phyloP scores from a whole-genome alignment of 2,888 invertebrate species.

The Mythimna impura region DNA sequence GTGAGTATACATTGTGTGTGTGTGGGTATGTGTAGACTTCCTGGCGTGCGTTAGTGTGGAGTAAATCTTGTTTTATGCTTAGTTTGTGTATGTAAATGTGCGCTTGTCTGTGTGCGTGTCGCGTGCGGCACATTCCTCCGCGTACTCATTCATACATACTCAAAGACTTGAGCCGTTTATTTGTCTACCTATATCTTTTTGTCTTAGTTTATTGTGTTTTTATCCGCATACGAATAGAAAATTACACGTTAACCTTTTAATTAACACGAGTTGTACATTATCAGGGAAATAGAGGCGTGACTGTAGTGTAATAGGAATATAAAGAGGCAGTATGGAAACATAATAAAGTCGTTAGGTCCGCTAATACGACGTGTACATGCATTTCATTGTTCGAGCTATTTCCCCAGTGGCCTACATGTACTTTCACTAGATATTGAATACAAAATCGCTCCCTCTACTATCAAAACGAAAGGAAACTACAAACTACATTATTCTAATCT shows the following conservation, averaged over 20 bases:
- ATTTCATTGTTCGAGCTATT: slow-evolving; percentile 48
- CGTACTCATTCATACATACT: slow-evolving; percentile 86
- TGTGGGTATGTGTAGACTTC: slow-evolving; percentile 71
- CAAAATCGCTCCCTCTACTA: slow-evolving; percentile 19
- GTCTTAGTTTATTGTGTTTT: slow-evolving; percentile 64
- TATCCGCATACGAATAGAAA: slow-evolving; percentile 52
- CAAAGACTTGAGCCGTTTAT: slow-evolving; percentile 74
- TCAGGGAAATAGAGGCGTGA: slow-evolving; percentile 25
- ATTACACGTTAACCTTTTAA: slow-evolving; percentile 40
- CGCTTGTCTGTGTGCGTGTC: slow-evolving; percentile 71
- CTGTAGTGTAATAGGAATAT: slow-evolving; percentile 21
- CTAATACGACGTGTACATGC: slow-evolving; percentile 50
- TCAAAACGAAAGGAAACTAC: slow-evolving; percentile 15
- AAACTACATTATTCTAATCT: slow-evolving; percentile 25
- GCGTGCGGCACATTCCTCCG: slow-evolving; percentile 87
- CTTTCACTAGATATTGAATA: slow-evolving; percentile 44
- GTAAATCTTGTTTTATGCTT: slow-evolving; percentile 79
- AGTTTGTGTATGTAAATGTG: slow-evolving; percentile 68
- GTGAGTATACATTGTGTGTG: slow-evolving; percentile 72
- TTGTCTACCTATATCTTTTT: slow-evolving; percentile 73
- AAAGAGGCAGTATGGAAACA: slow-evolving; percentile 29
- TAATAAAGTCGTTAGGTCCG: slow-evolving; percentile 42
- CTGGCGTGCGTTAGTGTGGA: slow-evolving; percentile 67
- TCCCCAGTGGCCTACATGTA: slow-evolving; percentile 52
- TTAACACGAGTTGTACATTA: slow-evolving; percentile 28